Percentiles rank a stretch among this genome's conserved stretches.
Evolutionary conservation across 2,113 vertebrate genomes (phyloP).

Genomic region (Tor tambroides): DNA sequence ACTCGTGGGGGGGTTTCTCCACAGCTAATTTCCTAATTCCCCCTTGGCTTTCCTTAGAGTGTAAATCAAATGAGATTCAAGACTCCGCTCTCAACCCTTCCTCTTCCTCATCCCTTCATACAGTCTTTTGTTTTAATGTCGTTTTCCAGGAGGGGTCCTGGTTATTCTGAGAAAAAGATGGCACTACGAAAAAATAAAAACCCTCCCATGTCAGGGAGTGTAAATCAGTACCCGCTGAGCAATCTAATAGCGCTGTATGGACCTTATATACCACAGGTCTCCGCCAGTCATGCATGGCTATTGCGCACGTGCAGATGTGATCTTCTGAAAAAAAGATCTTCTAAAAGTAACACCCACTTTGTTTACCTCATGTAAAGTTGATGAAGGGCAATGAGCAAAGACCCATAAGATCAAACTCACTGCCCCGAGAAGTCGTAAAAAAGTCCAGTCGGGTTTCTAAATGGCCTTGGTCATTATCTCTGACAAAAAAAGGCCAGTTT

Average conservation of each 20-base stretch:
- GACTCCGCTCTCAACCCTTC: conserved; percentile 34
- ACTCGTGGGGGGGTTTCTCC: conserved; percentile 52
- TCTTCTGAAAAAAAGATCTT: conserved; percentile 19
- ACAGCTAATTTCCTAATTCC: conserved; percentile 68
- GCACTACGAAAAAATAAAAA: conserved; percentile 42
- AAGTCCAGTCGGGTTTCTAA: conserved; percentile 5
- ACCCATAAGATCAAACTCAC: conserved; percentile 8
- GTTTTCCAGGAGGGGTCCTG: conserved; percentile 55
- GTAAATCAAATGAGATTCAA: conserved; percentile 65
- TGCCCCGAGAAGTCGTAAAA: conserved; percentile 24
- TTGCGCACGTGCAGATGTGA: conserved; percentile 21
- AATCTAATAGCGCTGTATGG: conserved; percentile 70
- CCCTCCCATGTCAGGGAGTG: conserved; percentile 61
- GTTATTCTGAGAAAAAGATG: conserved; percentile 71
- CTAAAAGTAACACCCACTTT: conserved; percentile 23
- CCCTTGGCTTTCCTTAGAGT: conserved; percentile 47
- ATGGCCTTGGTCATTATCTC: conserved; percentile 22
- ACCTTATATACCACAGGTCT: conserved; percentile 63
- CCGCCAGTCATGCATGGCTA: conserved; percentile 62
- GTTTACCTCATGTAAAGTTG: conserved; percentile 14
- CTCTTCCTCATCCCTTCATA: conserved; percentile 7
- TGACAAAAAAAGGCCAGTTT: not conserved
- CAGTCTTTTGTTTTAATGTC: conserved; percentile 60
- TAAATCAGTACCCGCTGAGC: conserved; percentile 73
- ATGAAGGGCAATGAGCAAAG: not conserved